Evolutionary conservation across 30 jellyfish, hydroid and myxozoan species (phyloP).

Genomic region (Mastigias papua): DNA sequence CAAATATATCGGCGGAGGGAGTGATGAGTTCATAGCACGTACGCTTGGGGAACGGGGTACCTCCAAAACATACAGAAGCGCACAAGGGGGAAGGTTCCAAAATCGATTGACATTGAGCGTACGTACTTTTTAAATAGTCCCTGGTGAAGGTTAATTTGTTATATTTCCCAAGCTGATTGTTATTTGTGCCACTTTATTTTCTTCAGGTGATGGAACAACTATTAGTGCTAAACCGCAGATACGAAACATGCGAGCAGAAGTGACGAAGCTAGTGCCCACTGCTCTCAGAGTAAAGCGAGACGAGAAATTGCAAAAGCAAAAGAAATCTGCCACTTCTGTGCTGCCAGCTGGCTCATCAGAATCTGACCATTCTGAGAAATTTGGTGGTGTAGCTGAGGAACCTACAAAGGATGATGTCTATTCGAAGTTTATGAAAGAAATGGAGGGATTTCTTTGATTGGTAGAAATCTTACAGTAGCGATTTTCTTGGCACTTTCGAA

Average conservation of each 20-base stretch:
- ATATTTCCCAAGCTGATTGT: too few species aligned
- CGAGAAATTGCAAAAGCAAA: constrained; percentile 42
- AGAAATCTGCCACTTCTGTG: constrained; percentile 14
- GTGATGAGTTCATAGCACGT: too few species aligned
- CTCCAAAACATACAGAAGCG: too few species aligned
- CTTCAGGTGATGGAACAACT: constrained; percentile 80
- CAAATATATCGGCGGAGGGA: too few species aligned
- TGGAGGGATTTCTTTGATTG: constrained; percentile 86
- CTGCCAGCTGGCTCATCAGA: not conserved
- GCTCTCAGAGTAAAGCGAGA: constrained; percentile 88
- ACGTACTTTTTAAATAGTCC: too few species aligned
- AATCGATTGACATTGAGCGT: too few species aligned
- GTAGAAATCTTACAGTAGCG: not conserved
- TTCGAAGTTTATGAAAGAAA: constrained; percentile 90
- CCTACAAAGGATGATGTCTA: constrained; percentile 97
- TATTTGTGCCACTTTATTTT: too few species aligned
- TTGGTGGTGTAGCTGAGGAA: constrained; percentile 53
- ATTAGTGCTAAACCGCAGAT: constrained; percentile 96
- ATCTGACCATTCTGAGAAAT: constrained; percentile 1
- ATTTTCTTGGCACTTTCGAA: too few species aligned
- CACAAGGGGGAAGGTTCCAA: too few species aligned
- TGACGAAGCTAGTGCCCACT: constrained; percentile 97
- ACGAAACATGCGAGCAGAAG: constrained; percentile 98
- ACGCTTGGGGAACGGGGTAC: too few species aligned
- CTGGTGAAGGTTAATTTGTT: too few species aligned